These are phyloP conservation scores for Geotrypetes seraphini DNA, from an alignment of 2,797 vertebrate species.

Conservation along the genomic window DNA sequence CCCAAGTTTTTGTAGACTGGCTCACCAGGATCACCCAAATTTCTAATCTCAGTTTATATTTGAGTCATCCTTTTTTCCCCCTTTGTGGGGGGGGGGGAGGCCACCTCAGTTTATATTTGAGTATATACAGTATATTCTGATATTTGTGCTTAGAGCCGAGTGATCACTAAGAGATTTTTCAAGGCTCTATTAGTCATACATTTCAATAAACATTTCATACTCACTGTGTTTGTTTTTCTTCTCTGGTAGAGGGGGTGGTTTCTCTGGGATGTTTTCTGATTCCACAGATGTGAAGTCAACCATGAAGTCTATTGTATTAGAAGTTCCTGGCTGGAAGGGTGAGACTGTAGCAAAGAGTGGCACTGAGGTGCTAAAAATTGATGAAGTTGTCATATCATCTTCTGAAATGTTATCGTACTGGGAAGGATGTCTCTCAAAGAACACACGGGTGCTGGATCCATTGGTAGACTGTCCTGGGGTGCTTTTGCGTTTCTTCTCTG, in stretches of 20 bases:
- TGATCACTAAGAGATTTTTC: no score
- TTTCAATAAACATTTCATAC: no score
- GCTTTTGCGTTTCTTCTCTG: slow-evolving; percentile 86
- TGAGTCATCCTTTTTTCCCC: no score
- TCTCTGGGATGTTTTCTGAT: slow-evolving; percentile 57
- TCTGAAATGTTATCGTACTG: slow-evolving; percentile 90
- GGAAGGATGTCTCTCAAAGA: slow-evolving; percentile 81
- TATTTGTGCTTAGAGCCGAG: no score
- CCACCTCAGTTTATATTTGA: no score
- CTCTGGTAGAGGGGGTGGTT: slow-evolving; percentile 87
- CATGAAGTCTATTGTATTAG: slow-evolving; percentile 52
- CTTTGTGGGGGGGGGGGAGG: no score
- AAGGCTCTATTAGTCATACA: no score
- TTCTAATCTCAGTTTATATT: no score
- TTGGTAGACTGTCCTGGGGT: slow-evolving; percentile 60
- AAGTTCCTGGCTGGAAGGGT: slow-evolving; percentile 59
- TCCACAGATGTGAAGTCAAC: slow-evolving; percentile 59
- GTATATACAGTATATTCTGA: no score
- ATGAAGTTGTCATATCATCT: slow-evolving; percentile 64
- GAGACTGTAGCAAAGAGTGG: slow-evolving; percentile 64
- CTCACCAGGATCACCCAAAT: no score
- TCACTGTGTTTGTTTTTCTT: slow-evolving; percentile 96
- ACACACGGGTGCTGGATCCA: slow-evolving; percentile 45
- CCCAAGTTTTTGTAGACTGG: no score
- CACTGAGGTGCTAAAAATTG: slow-evolving; percentile 30